Conservation (phyloP, 64 coral and sea anemone species). For the Porites australiensis region DNA sequence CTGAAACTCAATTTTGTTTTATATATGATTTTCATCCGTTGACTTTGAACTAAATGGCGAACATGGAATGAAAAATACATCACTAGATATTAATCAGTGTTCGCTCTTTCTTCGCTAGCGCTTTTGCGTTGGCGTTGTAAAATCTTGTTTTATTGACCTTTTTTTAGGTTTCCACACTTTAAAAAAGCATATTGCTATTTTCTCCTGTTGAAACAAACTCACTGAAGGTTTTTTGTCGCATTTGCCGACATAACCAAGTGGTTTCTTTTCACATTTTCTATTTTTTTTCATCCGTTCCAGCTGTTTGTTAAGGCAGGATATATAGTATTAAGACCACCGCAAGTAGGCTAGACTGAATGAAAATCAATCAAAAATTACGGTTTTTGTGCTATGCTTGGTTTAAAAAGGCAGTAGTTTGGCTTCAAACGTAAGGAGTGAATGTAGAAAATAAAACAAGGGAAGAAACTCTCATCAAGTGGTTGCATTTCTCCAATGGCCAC, state of each 20-base stretch:
- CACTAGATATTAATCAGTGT: background rate
- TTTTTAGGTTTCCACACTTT: background rate
- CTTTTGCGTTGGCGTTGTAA: conserved; percentile 27
- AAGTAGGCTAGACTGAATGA: background rate
- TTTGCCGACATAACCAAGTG: conserved; percentile 1
- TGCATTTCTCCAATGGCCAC: no score
- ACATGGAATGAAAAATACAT: background rate
- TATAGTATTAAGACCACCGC: background rate
- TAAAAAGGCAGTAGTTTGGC: background rate
- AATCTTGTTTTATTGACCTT: conserved; percentile 4
- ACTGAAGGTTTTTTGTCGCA: background rate
- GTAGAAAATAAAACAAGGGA: background rate
- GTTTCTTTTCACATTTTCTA: background rate
- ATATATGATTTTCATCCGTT: background rate
- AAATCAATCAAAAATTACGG: conserved; percentile 9
- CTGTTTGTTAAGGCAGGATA: background rate
- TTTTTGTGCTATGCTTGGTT: conserved; percentile 9
- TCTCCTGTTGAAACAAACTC: background rate
- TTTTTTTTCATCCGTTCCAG: background rate
- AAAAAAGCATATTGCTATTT: background rate
- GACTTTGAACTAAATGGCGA: background rate
- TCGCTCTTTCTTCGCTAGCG: background rate
- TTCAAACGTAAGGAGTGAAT: background rate
- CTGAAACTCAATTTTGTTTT: background rate
- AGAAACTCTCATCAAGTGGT: background rate